Percentiles rank a stretch among this genome's conserved stretches.
Conservation (phyloP, 1,140 invertebrate species). For the Tyrophagus putrescentiae region DNA sequence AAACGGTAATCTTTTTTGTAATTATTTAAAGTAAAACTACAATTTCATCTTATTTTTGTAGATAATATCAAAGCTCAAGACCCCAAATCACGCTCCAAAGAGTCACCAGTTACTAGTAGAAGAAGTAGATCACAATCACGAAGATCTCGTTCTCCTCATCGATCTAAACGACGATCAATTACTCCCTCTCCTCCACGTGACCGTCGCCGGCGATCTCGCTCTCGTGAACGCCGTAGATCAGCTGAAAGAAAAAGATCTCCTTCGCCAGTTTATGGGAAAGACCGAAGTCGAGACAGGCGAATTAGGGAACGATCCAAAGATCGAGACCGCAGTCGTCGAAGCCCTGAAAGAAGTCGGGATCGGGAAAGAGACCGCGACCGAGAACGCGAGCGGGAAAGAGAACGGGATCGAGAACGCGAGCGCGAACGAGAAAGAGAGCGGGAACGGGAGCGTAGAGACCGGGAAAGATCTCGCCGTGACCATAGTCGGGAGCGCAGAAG, state of each 20-base stretch:
- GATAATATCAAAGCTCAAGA: conserved; percentile 87
- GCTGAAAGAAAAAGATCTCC: conserved; percentile 25
- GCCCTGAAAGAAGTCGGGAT: conserved; percentile 26
- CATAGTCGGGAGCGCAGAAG: not conserved
- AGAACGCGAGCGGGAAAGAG: conserved; percentile 10
- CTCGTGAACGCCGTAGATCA: conserved; percentile 21
- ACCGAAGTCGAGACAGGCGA: not conserved
- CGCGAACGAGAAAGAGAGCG: not conserved
- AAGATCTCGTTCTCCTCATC: conserved; percentile 24
- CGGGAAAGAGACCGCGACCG: conserved; percentile 21
- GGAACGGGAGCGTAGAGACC: not conserved
- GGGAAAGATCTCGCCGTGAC: not conserved
- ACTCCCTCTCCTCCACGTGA: conserved; percentile 23
- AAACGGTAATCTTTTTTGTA: not conserved
- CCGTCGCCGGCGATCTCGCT: conserved; percentile 29
- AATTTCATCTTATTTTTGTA: conserved; percentile 94
- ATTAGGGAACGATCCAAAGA: conserved; percentile 27
- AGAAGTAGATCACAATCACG: not conserved
- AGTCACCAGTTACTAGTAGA: conserved; percentile 32
- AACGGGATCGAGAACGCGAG: conserved; percentile 4
- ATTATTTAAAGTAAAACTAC: conserved; percentile 30
- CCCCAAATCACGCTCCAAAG: conserved; percentile 76
- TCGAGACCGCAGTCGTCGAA: conserved; percentile 3
- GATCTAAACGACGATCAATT: conserved; percentile 26
- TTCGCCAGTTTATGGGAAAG: conserved; percentile 16